Base-by-base conservation (phyloP, 2,113 vertebrate genomes). In the Apodemus sylvaticus region DNA sequence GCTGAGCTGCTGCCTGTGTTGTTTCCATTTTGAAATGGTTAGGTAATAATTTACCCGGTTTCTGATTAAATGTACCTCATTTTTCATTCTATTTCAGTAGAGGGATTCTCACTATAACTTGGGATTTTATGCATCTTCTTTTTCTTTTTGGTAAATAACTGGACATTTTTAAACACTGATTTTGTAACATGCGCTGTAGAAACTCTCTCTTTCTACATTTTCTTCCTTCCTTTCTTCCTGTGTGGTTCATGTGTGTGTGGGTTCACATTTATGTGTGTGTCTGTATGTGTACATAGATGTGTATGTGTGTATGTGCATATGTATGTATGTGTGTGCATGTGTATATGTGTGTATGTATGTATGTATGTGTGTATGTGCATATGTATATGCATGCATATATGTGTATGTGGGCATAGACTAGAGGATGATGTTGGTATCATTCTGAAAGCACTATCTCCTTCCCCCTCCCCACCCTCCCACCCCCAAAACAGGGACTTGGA, bases 11-110 rank as follows among this genome's bases (percentile, higher is more conserved):
- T 86, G 39, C 42, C n/a, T 22, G 14, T 66, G 3, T 60, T 79
- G n/a, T 81, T 93, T 91, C 94, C 81, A 78, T 58, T 96, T 94
- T 90, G 74, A 88, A 95, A 92, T 86, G 26, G 17, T 60, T 91
- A 79, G 29, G 24, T 96, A 66, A 90, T 20, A 64, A 55, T 74
- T 79, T 62, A 66, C 79, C 45, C 2, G 45, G 42, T 94, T 96
- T 79, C 42, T 88, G 78, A 81, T 29, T 55, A 60, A 36, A 70
- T 19, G 1, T 26, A 64, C 34, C 89, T 81, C 7, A 71, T 53
- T 91, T 91, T 89, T 74, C 39, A 55, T 51, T 85, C 19, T 74
- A 29, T n/a, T 95, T 68, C 73, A 88, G n/a, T 73, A 31, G 51
- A 88, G 24, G 48, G 11, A n/a, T 58, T 45, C 93, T n/a, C n/a